Evolutionary conservation across 2,888 invertebrate genomes (phyloP).

Genomic region (Anorthoa munda): DNA sequence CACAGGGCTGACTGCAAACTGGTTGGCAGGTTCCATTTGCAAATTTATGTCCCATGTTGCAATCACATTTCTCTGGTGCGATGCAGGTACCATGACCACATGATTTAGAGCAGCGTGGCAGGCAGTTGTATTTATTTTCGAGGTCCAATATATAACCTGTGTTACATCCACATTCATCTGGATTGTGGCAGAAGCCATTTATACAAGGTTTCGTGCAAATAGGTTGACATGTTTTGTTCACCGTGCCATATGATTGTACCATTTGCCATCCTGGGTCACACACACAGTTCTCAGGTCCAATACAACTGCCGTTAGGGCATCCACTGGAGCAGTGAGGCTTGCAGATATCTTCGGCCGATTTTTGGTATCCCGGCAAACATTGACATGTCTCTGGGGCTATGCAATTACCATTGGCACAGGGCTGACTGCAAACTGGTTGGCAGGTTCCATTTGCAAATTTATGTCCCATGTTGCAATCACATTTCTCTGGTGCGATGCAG

Average conservation of each 20-base stretch:
- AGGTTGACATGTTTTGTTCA: constrained; percentile 29
- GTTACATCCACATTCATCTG: too few relatives aligned
- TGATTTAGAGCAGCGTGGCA: constrained; percentile 38
- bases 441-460: constrained; percentile 31
- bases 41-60: constrained; percentile 36
- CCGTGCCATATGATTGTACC: background rate
- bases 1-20: constrained; percentile 41
- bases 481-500: constrained; percentile 51
- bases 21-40: constrained; percentile 40
- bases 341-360: constrained; percentile 4
- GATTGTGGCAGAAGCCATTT: background rate
- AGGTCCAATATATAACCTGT: too few relatives aligned
- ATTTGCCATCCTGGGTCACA: constrained; percentile 39
- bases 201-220: constrained; percentile 39
- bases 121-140: constrained; percentile 8
- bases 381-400: constrained; percentile 39
- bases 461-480: constrained; percentile 50
- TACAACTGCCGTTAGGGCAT: constrained; percentile 45
- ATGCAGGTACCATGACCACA: constrained; percentile 49
- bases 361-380: constrained; percentile 32
- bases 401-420: constrained; percentile 45
- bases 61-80: constrained; percentile 38
- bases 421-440: constrained; percentile 42
- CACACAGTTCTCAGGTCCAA: constrained; percentile 43
- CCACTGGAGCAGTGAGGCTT: constrained; percentile 42